Conservation (phyloP, 2,888 invertebrate genomes). For the Limnephilus auricula region DNA sequence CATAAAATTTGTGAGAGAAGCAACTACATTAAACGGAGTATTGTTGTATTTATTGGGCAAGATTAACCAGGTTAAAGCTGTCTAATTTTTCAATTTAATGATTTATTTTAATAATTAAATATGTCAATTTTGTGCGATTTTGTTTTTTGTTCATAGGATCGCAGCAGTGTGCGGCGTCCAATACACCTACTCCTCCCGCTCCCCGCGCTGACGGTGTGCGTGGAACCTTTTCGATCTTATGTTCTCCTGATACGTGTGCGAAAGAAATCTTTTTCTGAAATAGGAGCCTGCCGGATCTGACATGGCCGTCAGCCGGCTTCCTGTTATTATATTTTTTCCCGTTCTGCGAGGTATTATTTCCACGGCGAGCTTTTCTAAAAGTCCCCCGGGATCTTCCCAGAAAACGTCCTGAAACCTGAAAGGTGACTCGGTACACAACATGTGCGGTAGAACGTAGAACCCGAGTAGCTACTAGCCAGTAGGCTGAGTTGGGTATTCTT, state of each 20-base stretch:
- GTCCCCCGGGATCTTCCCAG: background rate
- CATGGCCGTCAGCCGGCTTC: slow-evolving; percentile 63
- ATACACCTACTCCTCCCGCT: background rate
- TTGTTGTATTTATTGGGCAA: no score
- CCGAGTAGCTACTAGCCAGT: background rate
- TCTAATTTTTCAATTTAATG: no score
- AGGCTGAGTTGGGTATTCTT: slow-evolving; percentile 4
- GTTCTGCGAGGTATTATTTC: background rate
- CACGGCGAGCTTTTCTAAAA: background rate
- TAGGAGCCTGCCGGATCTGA: slow-evolving; percentile 56
- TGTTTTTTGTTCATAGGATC: no score
- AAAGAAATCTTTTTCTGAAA: slow-evolving; percentile 41
- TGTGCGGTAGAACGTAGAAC: background rate
- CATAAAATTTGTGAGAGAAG: no score
- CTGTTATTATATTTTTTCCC: slow-evolving; percentile 63
- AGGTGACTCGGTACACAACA: background rate
- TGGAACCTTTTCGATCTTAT: slow-evolving; percentile 52
- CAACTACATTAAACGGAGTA: no score
- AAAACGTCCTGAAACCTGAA: background rate
- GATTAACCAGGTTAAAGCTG: no score
- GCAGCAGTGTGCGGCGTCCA: slow-evolving; percentile 12
- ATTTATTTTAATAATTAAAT: no score
- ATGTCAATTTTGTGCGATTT: no score
- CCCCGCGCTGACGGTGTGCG: slow-evolving; percentile 15
- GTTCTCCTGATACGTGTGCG: slow-evolving; percentile 49